Evolutionary conservation across 2,113 vertebrate species (phyloP).

Genomic region (Heterocephalus glaber): DNA sequence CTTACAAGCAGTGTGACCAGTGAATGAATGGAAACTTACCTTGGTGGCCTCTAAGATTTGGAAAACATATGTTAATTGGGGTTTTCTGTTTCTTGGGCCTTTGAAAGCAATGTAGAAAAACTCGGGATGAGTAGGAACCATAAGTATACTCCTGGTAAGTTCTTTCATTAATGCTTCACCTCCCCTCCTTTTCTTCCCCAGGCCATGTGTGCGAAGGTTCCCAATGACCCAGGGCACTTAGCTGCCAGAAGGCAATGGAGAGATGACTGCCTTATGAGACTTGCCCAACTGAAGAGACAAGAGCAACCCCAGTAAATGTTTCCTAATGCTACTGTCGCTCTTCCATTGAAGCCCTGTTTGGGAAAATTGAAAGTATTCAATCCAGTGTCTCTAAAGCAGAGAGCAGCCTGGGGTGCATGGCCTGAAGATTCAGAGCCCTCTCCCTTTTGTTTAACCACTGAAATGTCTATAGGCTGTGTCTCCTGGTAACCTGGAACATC

Average conservation of each 20-base stretch:
- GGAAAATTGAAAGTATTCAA: neutral
- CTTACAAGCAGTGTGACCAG: neutral
- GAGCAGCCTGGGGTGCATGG: neutral
- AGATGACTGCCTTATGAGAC: conserved; percentile 90
- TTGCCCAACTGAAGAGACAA: conserved; percentile 91
- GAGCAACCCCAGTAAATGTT: conserved; percentile 77
- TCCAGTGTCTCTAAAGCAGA: neutral
- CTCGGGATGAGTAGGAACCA: neutral
- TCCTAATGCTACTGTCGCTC: neutral
- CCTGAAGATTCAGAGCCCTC: neutral
- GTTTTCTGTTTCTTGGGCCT: neutral
- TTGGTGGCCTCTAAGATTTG: neutral
- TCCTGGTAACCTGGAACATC: neutral
- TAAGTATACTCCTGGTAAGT: neutral
- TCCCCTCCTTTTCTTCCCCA: conserved; percentile 74
- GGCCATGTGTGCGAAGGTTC: conserved; percentile 91
- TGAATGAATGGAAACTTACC: neutral
- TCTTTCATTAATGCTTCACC: neutral
- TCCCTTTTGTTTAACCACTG: neutral
- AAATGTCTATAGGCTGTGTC: neutral
- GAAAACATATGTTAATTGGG: neutral
- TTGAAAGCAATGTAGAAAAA: neutral
- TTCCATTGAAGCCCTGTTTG: neutral
- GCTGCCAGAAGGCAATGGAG: conserved; percentile 89
- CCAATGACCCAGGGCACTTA: conserved; percentile 87